phyloP scores from a whole-genome alignment of 1,140 invertebrate genomes.

The Diorhabda sublineata region DNA sequence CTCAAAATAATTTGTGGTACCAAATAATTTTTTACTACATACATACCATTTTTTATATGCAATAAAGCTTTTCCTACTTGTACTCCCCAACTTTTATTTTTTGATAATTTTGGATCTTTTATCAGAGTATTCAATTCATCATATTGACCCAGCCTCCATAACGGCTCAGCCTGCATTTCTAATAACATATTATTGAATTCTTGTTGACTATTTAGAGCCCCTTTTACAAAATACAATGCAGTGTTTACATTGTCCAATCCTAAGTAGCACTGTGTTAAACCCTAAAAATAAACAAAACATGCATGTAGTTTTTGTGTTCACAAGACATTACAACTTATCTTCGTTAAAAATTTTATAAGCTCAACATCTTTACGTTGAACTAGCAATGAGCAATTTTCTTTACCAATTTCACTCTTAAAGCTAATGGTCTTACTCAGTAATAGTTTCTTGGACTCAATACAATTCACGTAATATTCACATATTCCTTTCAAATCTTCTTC shows the following conservation, averaged over 20 bases:
- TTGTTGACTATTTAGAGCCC: conserved; percentile 50
- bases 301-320: background rate
- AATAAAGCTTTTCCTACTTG: conserved; percentile 59
- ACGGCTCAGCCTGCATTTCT: conserved; percentile 73
- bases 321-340: too few relatives aligned
- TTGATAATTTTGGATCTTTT: conserved; percentile 49
- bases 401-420: too few relatives aligned
- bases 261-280: conserved; percentile 71
- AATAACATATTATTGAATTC: conserved; percentile 50
- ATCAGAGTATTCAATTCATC: conserved; percentile 66
- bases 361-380: too few relatives aligned
- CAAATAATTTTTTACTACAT: background rate
- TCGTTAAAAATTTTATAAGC: too few relatives aligned
- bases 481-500: too few relatives aligned
- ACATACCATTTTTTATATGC: conserved; percentile 48
- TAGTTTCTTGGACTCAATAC: too few relatives aligned
- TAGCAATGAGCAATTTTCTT: too few relatives aligned
- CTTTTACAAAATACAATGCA: conserved; percentile 63
- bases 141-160: conserved; percentile 84
- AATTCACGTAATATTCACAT: too few relatives aligned
- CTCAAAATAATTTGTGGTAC: too few relatives aligned
- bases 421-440: too few relatives aligned
- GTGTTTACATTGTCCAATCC: conserved; percentile 72
- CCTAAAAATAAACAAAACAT: conserved; percentile 46
- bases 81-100: conserved; percentile 56